These are phyloP conservation scores for Planococcus citri DNA, from an alignment of 1,140 invertebrate species.

Conservation along the genomic window DNA sequence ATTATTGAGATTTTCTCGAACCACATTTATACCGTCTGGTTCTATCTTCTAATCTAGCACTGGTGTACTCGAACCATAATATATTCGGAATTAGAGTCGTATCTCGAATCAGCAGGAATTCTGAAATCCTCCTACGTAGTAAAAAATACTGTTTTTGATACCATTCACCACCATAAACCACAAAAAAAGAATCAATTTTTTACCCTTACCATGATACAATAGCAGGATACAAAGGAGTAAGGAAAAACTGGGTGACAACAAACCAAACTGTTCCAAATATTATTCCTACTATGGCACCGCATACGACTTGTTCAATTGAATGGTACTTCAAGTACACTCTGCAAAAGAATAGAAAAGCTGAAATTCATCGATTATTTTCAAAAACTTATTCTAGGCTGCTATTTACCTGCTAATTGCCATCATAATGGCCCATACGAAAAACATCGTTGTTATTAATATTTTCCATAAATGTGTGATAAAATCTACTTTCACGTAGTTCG, in stretches of 20 bases:
- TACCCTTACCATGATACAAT: slow-evolving; percentile 68
- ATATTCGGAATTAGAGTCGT: slow-evolving; percentile 87
- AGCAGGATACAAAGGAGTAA: slow-evolving; percentile 75
- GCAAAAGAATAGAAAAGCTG: slow-evolving; percentile 29
- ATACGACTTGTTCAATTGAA: slow-evolving; percentile 65
- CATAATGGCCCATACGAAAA: neutral
- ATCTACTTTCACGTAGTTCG: slow-evolving; percentile 30
- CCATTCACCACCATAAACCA: slow-evolving; percentile 12
- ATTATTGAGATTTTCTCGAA: slow-evolving; percentile 80
- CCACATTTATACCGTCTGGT: slow-evolving; percentile 68
- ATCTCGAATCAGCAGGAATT: slow-evolving; percentile 74
- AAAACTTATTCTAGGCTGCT: neutral
- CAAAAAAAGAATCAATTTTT: slow-evolving; percentile 10
- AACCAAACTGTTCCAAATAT: slow-evolving; percentile 63
- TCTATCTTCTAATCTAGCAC: slow-evolving; percentile 63
- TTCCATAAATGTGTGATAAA: neutral
- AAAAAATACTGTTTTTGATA: slow-evolving; percentile 23
- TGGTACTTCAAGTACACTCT: slow-evolving; percentile 81
- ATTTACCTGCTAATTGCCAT: slow-evolving; percentile 1
- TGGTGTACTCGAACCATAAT: slow-evolving; percentile 90
- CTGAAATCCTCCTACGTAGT: slow-evolving; percentile 64
- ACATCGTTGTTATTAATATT: neutral
- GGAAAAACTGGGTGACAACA: slow-evolving; percentile 56
- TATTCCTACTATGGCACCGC: slow-evolving; percentile 56
- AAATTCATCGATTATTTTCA: no score